Evolutionary conservation across 2,797 vertebrate species (phyloP).

Genomic region (Rhyacichthys aspro): DNA sequence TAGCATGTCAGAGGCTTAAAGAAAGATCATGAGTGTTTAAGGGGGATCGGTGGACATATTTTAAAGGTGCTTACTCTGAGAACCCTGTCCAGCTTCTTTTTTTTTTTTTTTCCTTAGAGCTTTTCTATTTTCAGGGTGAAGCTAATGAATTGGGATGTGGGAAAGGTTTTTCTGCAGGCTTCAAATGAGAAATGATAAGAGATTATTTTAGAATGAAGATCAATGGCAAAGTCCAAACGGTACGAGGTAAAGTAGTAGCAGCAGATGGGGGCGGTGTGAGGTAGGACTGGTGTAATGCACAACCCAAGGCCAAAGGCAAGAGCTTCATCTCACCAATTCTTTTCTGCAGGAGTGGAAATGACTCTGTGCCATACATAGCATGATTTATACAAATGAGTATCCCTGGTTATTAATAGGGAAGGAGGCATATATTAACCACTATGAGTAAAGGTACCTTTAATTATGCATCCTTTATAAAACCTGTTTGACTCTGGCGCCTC

Average conservation of each 20-base stretch:
- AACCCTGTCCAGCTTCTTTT: slow-evolving; percentile 64
- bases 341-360: slow-evolving; percentile 75
- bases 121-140: slow-evolving; percentile 79
- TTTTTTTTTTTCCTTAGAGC: slow-evolving; percentile 30
- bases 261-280: slow-evolving; percentile 58
- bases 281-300: slow-evolving; percentile 72
- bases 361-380: slow-evolving; percentile 71
- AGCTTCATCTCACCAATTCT: slow-evolving; percentile 74
- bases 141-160: slow-evolving; percentile 76
- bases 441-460: slow-evolving; percentile 82
- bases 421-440: slow-evolving; percentile 80
- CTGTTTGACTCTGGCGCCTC: slow-evolving; percentile 70
- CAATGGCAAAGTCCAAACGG: slow-evolving; percentile 76
- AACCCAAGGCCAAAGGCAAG: slow-evolving; percentile 77
- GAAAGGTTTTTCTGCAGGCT: slow-evolving; percentile 78
- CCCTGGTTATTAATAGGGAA: slow-evolving; percentile 76
- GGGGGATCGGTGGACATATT: slow-evolving; percentile 54
- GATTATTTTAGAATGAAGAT: slow-evolving; percentile 84
- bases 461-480: slow-evolving; percentile 80
- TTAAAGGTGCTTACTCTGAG: slow-evolving; percentile 65
- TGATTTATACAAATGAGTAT: slow-evolving; percentile 81
- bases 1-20: slow-evolving; percentile 64
- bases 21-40: slow-evolving; percentile 80
- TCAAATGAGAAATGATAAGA: slow-evolving; percentile 79
- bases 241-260: slow-evolving; percentile 61